These are phyloP conservation scores for Drosophila formosana DNA, from an alignment of 2,888 invertebrate species.

Conservation along the genomic window DNA sequence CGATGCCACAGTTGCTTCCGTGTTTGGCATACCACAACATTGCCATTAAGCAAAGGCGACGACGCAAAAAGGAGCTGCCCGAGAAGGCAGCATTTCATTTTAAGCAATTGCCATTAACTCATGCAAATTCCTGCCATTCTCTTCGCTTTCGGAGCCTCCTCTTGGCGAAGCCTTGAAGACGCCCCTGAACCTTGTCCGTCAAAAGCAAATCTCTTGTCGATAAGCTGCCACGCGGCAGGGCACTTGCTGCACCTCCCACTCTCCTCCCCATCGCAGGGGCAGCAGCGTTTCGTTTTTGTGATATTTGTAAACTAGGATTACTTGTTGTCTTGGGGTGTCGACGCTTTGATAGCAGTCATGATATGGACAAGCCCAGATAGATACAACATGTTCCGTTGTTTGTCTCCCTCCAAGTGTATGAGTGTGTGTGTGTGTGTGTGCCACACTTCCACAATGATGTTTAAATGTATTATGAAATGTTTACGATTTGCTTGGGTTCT, in stretches of 20 bases:
- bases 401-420: slow-evolving; percentile 20
- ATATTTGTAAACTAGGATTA: slow-evolving; percentile 72
- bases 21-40: slow-evolving; percentile 45
- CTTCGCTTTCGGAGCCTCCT: background rate
- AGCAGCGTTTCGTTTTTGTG: slow-evolving; percentile 4
- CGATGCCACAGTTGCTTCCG: slow-evolving; percentile 62
- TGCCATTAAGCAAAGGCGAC: slow-evolving; percentile 14
- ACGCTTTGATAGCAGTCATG: slow-evolving; percentile 61
- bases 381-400: slow-evolving; percentile 70
- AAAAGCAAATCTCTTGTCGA: slow-evolving; percentile 34
- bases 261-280: background rate
- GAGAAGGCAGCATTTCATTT: background rate
- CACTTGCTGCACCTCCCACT: slow-evolving; percentile 4
- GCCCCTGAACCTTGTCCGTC: slow-evolving; percentile 52
- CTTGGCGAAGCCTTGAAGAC: background rate
- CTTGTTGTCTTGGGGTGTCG: slow-evolving; percentile 65
- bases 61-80: background rate
- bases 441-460: slow-evolving; percentile 66
- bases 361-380: slow-evolving; percentile 63
- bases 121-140: background rate
- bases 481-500: slow-evolving; percentile 76
- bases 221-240: slow-evolving; percentile 44
- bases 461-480: slow-evolving; percentile 74
- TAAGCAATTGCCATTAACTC: background rate
- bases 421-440: slow-evolving; percentile 23